Evolutionary conservation across 2,797 vertebrate genomes (phyloP), one percentile per base, ranked within the genome.

Genomic region (Schizopygopsis malacanthus): DNA sequence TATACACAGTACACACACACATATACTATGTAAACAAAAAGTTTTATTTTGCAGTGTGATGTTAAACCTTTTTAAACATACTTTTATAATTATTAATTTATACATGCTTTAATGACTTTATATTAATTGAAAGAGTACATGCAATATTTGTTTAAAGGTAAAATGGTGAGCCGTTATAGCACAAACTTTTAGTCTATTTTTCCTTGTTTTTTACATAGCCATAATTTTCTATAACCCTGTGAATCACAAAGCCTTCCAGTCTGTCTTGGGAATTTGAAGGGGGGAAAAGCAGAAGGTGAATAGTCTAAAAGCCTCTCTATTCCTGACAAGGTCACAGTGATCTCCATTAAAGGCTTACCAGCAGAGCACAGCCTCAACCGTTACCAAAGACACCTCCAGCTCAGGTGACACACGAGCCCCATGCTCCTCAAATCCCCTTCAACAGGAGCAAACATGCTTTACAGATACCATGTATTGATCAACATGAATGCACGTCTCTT

Each of bases 281-380:
- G 65, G 83, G 54, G 85, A 71, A 81, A 72, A 85, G 39, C 63
- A 43, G 56, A 56, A 61, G 84, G 61, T 77, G 79, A 89, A 86
- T 70, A 80, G 73, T 86, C 43, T 81, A 86, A 86, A 88, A 90
- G 89, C 71, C 84, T 82, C 69, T 85, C 81, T 72, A 86, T 89
- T 91, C 83, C 88, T 91, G 82, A 83, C 88, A 76, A 84, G 90
- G 90, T 88, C 89, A 90, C 45, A 85, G 86, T 87, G 88, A 89
- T 81, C 84, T 88, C 90, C 90, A 91, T 90, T 92, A 91, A 89
- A 85, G 81, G 90, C 87, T 88, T 89, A 90, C 85, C 83, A 88
- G 88, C 84, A 67, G 78, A 88, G 88, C 89, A 85, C 43, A 81
- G 86, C 63, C 81, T 86, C 39, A 88, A 72, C 86, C 83, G 89